Conservation (phyloP, 2,888 invertebrate species). For the Drosophila crucigera region DNA sequence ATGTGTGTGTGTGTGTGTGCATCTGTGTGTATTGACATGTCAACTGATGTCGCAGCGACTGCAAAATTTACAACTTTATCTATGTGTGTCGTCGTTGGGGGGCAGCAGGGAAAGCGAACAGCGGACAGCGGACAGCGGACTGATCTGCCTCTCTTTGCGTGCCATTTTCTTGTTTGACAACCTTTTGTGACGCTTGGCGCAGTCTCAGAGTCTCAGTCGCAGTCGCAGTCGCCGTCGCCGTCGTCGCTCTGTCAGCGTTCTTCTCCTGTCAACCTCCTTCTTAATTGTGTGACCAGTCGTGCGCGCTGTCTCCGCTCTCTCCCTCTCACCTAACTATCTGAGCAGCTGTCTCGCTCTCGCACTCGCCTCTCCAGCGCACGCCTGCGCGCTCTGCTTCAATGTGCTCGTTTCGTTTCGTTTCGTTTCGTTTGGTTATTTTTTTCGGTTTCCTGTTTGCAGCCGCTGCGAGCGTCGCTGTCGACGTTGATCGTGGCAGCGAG, state of each 20-base stretch:
- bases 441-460: conserved; percentile 78
- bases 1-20: conserved; percentile 6
- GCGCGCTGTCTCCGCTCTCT: conserved; percentile 31
- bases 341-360: conserved; percentile 25
- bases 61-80: conserved; percentile 79
- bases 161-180: conserved; percentile 81
- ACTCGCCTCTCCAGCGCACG: conserved; percentile 9
- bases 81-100: conserved; percentile 69
- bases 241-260: conserved; percentile 29
- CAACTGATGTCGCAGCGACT: conserved; percentile 56
- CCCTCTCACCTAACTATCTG: conserved; percentile 39
- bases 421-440: conserved; percentile 22
- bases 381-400: conserved; percentile 8
- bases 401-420: conserved; percentile 39
- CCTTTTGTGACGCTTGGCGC: conserved; percentile 64
- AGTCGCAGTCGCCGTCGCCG: conserved; percentile 8
- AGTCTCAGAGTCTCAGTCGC: conserved; percentile 35
- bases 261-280: conserved; percentile 69
- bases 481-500: conserved; percentile 68
- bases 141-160: conserved; percentile 53
- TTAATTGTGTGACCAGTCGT: conserved; percentile 75
- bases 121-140: conserved; percentile 7
- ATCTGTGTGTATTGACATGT: conserved; percentile 69
- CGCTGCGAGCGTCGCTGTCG: conserved; percentile 54
- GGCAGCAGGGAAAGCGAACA: conserved; percentile 10